These are phyloP conservation scores for Pristionchus maxplancki DNA, from an alignment of 2,888 invertebrate genomes.

Conservation along the genomic window DNA sequence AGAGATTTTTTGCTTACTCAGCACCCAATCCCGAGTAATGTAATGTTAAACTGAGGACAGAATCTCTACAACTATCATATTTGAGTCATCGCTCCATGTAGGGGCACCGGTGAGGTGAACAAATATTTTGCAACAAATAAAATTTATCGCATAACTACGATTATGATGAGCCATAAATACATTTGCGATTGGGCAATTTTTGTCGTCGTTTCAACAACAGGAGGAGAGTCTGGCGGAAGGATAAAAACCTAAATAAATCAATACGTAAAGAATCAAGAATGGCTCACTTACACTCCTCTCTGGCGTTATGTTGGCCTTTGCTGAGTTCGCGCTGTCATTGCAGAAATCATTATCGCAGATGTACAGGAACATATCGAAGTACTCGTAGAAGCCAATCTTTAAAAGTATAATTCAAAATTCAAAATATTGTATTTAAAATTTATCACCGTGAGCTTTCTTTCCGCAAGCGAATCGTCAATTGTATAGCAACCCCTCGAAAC, in stretches of 20 bases:
- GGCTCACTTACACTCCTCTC: background rate
- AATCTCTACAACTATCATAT: no score
- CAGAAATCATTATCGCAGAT: background rate
- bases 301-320: background rate
- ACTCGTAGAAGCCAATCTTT: background rate
- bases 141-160: background rate
- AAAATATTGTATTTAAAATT: no score
- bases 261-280: background rate
- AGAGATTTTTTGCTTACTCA: no score
- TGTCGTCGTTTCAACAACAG: background rate
- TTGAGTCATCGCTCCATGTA: no score
- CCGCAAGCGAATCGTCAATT: background rate
- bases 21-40: no score
- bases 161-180: background rate
- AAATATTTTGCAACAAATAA: no score
- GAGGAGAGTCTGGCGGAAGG: background rate
- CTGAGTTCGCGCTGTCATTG: background rate
- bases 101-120: no score
- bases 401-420: no score
- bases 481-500: background rate
- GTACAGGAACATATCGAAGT: background rate
- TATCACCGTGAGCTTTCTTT: background rate
- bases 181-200: background rate
- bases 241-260: no score
- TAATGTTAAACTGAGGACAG: no score